phyloP scores from a whole-genome alignment of 2,888 invertebrate species.

The Cotesia congregata region DNA sequence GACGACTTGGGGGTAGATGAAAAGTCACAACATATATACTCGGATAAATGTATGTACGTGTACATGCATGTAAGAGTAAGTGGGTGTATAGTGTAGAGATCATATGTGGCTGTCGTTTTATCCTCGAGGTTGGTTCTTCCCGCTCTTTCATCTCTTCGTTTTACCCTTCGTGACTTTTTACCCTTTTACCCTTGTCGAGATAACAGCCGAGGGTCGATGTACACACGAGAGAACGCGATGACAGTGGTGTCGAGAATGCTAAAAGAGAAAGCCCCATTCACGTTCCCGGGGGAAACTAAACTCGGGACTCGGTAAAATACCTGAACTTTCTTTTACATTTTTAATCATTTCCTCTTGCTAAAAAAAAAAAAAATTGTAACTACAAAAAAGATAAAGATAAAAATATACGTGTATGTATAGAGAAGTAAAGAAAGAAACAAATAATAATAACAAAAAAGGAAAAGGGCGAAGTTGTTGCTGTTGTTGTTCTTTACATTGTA shows the following conservation, averaged over 20 bases:
- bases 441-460: conserved; percentile 8
- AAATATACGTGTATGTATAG: background rate
- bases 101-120: conserved; percentile 27
- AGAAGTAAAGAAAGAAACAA: background rate
- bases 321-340: conserved; percentile 31
- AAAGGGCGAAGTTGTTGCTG: background rate
- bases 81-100: background rate
- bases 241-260: conserved; percentile 36
- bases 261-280: conserved; percentile 18
- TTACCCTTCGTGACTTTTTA: conserved; percentile 39
- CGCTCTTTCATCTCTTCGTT: conserved; percentile 39
- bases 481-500: conserved; percentile 14
- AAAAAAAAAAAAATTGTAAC: background rate
- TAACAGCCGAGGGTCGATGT: conserved; percentile 35
- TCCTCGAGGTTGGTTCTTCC: conserved; percentile 24
- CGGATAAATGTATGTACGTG: conserved; percentile 14
- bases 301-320: conserved; percentile 16
- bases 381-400: background rate
- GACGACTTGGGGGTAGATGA: conserved; percentile 36
- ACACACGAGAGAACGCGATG: conserved; percentile 29
- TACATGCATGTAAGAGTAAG: conserved; percentile 8
- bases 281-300: conserved; percentile 14
- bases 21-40: conserved; percentile 15
- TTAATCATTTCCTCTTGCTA: conserved; percentile 26
- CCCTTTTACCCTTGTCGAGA: conserved; percentile 37